Evolutionary conservation across 23 tunicate genomes (phyloP).

Genomic region (Styela clava): DNA sequence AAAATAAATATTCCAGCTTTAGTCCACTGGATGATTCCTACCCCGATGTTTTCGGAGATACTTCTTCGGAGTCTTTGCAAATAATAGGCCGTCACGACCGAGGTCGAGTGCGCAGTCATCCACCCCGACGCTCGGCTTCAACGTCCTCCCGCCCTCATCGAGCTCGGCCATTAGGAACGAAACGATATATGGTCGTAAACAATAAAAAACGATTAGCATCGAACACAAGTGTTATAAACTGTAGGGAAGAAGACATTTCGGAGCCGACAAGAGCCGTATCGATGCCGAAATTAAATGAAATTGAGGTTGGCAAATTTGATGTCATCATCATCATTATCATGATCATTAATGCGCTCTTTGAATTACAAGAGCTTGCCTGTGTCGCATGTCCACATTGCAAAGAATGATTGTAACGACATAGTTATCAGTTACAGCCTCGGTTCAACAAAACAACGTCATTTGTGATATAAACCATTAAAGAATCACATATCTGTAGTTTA

Average conservation of each 20-base stretch:
- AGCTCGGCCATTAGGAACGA: background rate
- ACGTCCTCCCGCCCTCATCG: background rate
- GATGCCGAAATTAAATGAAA: conserved; percentile 51
- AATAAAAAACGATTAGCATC: background rate
- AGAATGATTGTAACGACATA: too few species aligned
- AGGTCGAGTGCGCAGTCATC: background rate
- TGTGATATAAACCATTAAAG: too few species aligned
- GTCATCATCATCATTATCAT: background rate
- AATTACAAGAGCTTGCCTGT: too few species aligned
- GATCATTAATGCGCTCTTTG: too few species aligned
- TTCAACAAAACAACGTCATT: too few species aligned
- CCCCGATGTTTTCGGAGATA: conserved; percentile 31
- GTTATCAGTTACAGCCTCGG: too few species aligned
- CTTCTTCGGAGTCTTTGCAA: conserved; percentile 28
- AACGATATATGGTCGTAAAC: background rate
- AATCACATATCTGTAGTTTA: too few species aligned
- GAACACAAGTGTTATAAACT: background rate
- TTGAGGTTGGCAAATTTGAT: background rate
- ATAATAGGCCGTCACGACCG: conserved; percentile 35
- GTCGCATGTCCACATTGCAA: too few species aligned
- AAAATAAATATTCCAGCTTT: conserved; percentile 21
- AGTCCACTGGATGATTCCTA: background rate
- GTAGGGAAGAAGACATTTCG: too few species aligned
- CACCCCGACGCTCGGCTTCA: background rate
- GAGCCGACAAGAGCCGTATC: conserved; percentile 29